phyloP scores from a whole-genome alignment of 2,888 invertebrate genomes.

The Amphimallon solstitiale region DNA sequence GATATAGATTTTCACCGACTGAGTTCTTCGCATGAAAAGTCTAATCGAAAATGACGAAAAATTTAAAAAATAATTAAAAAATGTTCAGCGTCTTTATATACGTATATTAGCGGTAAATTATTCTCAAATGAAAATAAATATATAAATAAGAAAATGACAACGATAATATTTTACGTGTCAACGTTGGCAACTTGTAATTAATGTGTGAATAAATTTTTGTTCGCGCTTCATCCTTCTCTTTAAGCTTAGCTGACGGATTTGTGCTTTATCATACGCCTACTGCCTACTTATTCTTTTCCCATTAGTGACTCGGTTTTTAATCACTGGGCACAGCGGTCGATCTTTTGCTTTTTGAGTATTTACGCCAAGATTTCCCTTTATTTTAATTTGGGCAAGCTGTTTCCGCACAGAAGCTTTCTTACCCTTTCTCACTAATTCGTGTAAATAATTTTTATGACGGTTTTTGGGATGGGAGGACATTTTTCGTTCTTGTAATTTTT shows the following conservation, averaged over 20 bases:
- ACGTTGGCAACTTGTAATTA: neutral
- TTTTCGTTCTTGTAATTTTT: neutral
- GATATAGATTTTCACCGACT: too few relatives aligned
- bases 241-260: neutral
- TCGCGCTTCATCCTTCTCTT: neutral
- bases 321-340: too few relatives aligned
- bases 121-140: too few relatives aligned
- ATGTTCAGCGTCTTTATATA: too few relatives aligned
- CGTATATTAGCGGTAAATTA: too few relatives aligned
- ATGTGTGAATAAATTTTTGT: conserved; percentile 3
- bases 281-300: neutral
- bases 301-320: neutral
- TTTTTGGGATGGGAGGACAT: neutral
- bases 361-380: too few relatives aligned
- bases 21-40: too few relatives aligned
- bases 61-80: too few relatives aligned
- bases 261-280: neutral
- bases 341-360: too few relatives aligned
- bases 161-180: neutral
- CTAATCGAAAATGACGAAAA: too few relatives aligned
- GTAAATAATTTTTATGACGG: too few relatives aligned
- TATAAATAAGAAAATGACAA: neutral
- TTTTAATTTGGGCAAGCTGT: too few relatives aligned
- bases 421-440: neutral
- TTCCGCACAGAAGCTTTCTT: neutral